phyloP scores from a whole-genome alignment of 2,888 invertebrate species.

The Eucera pruinosa region DNA sequence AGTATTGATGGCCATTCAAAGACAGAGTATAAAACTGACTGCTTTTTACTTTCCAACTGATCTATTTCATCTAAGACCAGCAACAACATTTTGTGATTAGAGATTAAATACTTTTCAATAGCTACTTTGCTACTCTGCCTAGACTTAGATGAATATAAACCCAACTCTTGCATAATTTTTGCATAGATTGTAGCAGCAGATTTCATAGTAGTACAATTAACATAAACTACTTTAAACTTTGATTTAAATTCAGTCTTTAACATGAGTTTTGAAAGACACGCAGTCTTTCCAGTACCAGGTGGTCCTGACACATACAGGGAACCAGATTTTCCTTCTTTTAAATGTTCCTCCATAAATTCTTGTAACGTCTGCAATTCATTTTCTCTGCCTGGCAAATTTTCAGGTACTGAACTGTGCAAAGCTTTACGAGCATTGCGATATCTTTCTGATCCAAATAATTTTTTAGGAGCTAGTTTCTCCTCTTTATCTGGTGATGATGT shows the following conservation, averaged over 20 bases:
- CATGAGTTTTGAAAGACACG: slow-evolving; percentile 91
- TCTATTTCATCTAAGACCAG: slow-evolving; percentile 98
- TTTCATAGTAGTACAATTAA: slow-evolving; percentile 96
- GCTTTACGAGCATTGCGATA: slow-evolving; percentile 84
- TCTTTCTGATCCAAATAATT: slow-evolving; percentile 72
- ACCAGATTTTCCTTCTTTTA: slow-evolving; percentile 88
- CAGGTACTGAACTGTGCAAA: slow-evolving; percentile 85
- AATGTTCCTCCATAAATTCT: slow-evolving; percentile 88
- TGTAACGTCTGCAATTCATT: slow-evolving; percentile 89
- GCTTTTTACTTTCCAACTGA: slow-evolving; percentile 93
- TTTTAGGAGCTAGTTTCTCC: slow-evolving; percentile 71
- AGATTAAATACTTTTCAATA: slow-evolving; percentile 89
- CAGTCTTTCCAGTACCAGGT: slow-evolving; percentile 99
- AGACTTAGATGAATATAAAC: slow-evolving; percentile 86
- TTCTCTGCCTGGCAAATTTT: slow-evolving; percentile 91
- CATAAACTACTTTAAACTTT: slow-evolving; percentile 88
- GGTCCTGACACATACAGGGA: slow-evolving; percentile 98
- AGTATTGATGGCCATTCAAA: slow-evolving; percentile 95
- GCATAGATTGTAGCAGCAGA: slow-evolving; percentile 93
- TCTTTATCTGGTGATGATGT: slow-evolving; percentile 52
- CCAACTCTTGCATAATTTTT: slow-evolving; percentile 90
- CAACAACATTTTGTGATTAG: slow-evolving; percentile 90
- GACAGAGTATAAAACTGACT: slow-evolving; percentile 95
- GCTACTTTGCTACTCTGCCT: slow-evolving; percentile 88
- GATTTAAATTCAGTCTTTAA: slow-evolving; percentile 87